These are phyloP conservation scores for Pycnonotus jocosus DNA, from an alignment of 2,113 vertebrate genomes.

Conservation along the genomic window DNA sequence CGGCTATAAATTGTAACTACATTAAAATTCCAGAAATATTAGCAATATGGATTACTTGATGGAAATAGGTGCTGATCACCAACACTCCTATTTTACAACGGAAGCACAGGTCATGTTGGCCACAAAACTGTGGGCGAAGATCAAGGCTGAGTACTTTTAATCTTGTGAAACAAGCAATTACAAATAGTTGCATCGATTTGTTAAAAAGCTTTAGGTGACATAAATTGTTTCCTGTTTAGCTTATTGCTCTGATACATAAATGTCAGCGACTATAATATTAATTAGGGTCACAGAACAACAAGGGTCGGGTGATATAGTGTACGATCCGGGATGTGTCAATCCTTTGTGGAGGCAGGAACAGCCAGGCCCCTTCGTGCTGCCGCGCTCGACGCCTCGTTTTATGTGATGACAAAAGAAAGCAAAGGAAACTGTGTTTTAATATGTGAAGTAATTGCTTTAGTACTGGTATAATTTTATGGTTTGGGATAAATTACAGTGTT, in stretches of 20 bases:
- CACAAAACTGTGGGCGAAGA: constrained; percentile 90
- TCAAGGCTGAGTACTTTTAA: constrained; percentile 97
- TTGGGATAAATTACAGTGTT: constrained; percentile 43
- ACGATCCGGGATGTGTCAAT: constrained; percentile 68
- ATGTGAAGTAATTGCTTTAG: constrained; percentile 59
- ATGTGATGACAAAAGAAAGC: constrained; percentile 50
- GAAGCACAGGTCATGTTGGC: constrained; percentile 87
- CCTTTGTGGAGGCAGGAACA: constrained; percentile 59
- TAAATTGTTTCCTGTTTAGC: constrained; percentile 98
- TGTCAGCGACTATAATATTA: constrained; percentile 88
- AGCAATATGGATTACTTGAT: constrained; percentile 94
- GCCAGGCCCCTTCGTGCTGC: not conserved
- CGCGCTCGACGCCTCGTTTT: not conserved
- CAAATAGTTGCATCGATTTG: constrained; percentile 99
- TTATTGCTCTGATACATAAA: constrained; percentile 93
- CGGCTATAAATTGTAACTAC: constrained; percentile 94
- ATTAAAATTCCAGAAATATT: constrained; percentile 99
- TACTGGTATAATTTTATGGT: constrained; percentile 41
- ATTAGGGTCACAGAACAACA: constrained; percentile 87
- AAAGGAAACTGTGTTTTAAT: constrained; percentile 32
- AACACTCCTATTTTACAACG: constrained; percentile 73
- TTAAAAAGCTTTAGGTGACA: constrained; percentile 99
- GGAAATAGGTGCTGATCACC: constrained; percentile 88
- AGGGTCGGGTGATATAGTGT: constrained; percentile 81
- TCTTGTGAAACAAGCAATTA: constrained; percentile 99